Evolutionary conservation across 2,113 vertebrate species (phyloP).

Genomic region (Poeciliopsis occidentalis): DNA sequence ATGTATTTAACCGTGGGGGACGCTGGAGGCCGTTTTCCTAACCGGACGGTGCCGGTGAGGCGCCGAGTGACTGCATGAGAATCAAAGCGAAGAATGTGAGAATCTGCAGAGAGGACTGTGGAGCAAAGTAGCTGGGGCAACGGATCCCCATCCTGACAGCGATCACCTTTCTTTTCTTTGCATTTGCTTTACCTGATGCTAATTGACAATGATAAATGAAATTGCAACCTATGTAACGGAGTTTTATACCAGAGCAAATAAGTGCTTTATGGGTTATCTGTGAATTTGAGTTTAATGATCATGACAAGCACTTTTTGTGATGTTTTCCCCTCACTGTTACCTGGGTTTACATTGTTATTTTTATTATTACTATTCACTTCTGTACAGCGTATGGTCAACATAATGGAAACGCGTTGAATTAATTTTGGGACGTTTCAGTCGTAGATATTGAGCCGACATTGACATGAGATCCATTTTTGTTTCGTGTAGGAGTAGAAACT

Average conservation of each 20-base stretch:
- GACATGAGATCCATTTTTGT: background rate
- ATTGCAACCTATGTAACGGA: background rate
- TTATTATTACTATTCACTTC: background rate
- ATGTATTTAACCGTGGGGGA: conserved; percentile 2
- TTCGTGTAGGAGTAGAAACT: conserved; percentile 13
- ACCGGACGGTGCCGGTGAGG: background rate
- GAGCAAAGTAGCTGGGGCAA: background rate
- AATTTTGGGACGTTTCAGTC: conserved; percentile 13
- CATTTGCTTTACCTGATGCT: conserved; percentile 23
- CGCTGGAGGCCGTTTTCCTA: conserved; percentile 7
- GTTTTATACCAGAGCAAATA: conserved; percentile 10
- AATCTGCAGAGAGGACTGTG: background rate
- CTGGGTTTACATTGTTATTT: conserved; percentile 51
- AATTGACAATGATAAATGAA: background rate
- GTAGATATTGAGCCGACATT: conserved; percentile 17
- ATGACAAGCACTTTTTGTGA: conserved; percentile 34
- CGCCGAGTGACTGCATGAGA: background rate
- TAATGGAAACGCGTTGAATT: background rate
- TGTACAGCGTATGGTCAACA: conserved; percentile 49
- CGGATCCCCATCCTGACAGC: background rate
- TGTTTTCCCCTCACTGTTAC: conserved; percentile 49
- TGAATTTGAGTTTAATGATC: conserved; percentile 22
- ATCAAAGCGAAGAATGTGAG: background rate
- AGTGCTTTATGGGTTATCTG: background rate
- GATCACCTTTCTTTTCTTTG: conserved; percentile 17